Base-by-base conservation (phyloP, 1,140 invertebrate species). In the Penaeus vannamei region DNA sequence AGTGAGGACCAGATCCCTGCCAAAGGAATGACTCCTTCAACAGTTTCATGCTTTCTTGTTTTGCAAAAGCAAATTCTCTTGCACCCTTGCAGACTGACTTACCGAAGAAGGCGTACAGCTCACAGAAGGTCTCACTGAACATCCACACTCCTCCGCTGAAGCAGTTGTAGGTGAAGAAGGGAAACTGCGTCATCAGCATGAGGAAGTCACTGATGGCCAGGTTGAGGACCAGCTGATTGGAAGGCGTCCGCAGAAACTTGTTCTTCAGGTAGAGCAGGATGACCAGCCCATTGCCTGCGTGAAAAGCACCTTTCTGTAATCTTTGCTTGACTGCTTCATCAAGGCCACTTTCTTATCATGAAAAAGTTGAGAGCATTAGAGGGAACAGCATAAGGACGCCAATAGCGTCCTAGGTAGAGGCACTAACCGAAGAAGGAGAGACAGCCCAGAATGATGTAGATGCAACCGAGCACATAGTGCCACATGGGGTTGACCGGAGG, bases 151-250 rank as follows among this genome's bases (percentile, higher is more conserved):
- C 64, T 19, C 66, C 46, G 61, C 72, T 84, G 59, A 90, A 97
- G 93, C 96, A 96, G 93, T 97, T 98, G 87, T 97, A 95, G 64
- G 97, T 95, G 96, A 97, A 97, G 86, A 96, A 94, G 53, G 97
- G 96, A 89, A 95, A 95, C 60, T 91, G 82, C 46, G 89, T 91
- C 32, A 80, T 29, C 26, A 91, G 90, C 96, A 98, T 97, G 61
- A 95, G 93, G 92, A 98, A 97, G 92, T 98, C 97, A 12, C 96
- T 97, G 92, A 97, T 95, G 20, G 97, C 97, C 91, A 98, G 94
- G 93, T 98, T 98, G 76, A 97, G 95, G 23, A 97, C 95, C 53
- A 97, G 94, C 85, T 97, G 93, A 93, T 98, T 98, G 85, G 96
- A 96, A 23, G 97, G 97, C 29, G 96, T 97, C 91, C 96, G 95